Conservation (phyloP, 2,888 invertebrate species). For the Tuta absoluta region DNA sequence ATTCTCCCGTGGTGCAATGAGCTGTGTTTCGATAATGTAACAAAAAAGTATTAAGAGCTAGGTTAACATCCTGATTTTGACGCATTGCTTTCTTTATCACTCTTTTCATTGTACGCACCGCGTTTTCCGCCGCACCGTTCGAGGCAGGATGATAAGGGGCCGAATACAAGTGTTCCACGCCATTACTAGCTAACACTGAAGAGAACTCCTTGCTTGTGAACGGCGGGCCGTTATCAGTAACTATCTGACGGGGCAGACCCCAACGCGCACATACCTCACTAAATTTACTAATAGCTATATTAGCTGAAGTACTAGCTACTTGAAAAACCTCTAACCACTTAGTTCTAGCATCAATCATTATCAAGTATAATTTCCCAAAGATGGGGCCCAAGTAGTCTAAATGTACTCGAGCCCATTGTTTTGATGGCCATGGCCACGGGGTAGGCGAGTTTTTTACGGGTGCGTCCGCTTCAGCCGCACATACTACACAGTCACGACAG, state of each 20-base stretch:
- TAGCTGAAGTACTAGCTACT: neutral
- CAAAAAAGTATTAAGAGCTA: too few relatives aligned
- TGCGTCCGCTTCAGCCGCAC: too few relatives aligned
- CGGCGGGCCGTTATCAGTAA: conserved; percentile 11
- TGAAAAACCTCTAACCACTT: conserved; percentile 2
- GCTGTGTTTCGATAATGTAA: too few relatives aligned
- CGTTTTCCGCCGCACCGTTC: too few relatives aligned
- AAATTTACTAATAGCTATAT: too few relatives aligned
- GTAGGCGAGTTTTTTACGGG: too few relatives aligned
- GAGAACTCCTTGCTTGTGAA: conserved; percentile 17
- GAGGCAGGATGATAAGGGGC: too few relatives aligned
- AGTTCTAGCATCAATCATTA: neutral
- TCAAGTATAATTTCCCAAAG: neutral
- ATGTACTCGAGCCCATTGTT: neutral
- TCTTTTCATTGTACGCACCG: neutral
- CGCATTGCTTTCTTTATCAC: conserved; percentile 7
- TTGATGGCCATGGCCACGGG: neutral
- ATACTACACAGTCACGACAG: too few relatives aligned
- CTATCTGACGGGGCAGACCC: too few relatives aligned
- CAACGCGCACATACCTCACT: too few relatives aligned
- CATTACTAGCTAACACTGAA: neutral
- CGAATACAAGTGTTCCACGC: conserved; percentile 23
- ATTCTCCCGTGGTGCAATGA: too few relatives aligned
- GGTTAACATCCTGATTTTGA: too few relatives aligned
- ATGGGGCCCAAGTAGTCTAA: neutral